Base-by-base conservation (phyloP, 2,888 invertebrate species). In the Andrena minutula region DNA sequence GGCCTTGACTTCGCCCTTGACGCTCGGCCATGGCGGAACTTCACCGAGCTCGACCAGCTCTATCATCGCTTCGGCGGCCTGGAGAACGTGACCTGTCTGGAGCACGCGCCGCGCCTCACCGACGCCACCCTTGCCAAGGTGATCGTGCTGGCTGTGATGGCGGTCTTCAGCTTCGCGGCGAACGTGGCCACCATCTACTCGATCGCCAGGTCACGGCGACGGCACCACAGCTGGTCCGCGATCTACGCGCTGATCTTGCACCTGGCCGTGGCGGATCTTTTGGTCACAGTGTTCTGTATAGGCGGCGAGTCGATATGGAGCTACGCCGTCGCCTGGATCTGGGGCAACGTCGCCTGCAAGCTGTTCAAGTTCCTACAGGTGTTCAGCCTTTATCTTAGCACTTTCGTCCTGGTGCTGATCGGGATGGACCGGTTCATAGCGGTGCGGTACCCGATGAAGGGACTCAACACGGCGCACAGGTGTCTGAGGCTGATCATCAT, bases 251-350 rank as follows among this genome's bases (percentile, higher is more conserved):
- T 98, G 61, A 97, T 98, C 89, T 95, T 97, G 72, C 97, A 98
- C 91, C 94, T 98, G n/a, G 97, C 97, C 16, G 95, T 97, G 68
- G 97, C 98, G 1, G 98, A 98, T 94, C 94, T 98, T 20, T 94
- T 97, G 32, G 98, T 98, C 5, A 97, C 97, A 0, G 94, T 97
- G 64, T 97, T 97, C 93, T 97, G 97, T 92, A 96, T 97, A 83
- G 96, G 96, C 3, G 97, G 97, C 0, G 98, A 98, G 90, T 97
- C 97, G 0, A 95, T 96, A 0, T 98, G 98, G 98, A 96, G 96
- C 58, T 96, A 96, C 73, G 96, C 97, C 0, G 97, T 98, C 0
- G 96, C 97, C 82, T 98, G 98, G 98, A 94, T 96, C 64, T 97
- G 97, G 16, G 97, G 97, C 2, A 97, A 97, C 90, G 92, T 95